Evolutionary conservation across 2,113 vertebrate species (phyloP).

Genomic region (Xyliphius kryptos): DNA sequence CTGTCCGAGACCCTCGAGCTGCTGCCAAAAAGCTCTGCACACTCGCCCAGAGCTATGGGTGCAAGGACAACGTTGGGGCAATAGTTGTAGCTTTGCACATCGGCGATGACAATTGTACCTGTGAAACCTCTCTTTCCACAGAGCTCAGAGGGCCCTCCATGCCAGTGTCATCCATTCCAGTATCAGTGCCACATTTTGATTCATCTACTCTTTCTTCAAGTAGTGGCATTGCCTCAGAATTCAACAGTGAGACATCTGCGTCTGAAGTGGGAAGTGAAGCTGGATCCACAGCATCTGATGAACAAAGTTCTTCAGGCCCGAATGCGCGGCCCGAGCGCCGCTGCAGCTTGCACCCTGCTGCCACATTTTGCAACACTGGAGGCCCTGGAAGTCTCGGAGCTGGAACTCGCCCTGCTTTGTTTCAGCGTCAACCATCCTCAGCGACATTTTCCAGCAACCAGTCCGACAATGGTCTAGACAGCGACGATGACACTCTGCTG

Average conservation of each 20-base stretch:
- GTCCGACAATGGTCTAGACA: constrained; percentile 92
- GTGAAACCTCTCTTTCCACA: constrained; percentile 68
- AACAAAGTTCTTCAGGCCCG: constrained; percentile 68
- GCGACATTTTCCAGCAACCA: constrained; percentile 90
- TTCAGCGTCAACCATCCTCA: constrained; percentile 87
- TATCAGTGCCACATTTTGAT: constrained; percentile 57
- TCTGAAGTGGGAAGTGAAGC: constrained; percentile 95
- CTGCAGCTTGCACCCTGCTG: constrained; percentile 82
- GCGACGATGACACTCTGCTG: constrained; percentile 85
- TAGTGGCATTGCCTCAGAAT: constrained; percentile 85
- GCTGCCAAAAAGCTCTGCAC: constrained; percentile 92
- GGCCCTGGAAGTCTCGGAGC: constrained; percentile 41
- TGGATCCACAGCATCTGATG: constrained; percentile 90
- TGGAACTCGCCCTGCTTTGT: constrained; percentile 58
- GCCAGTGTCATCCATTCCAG: constrained; percentile 36
- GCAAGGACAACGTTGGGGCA: constrained; percentile 87
- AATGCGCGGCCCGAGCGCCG: constrained; percentile 75
- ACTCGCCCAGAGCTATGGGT: constrained; percentile 90
- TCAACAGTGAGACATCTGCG: constrained; percentile 86
- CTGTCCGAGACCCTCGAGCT: constrained; percentile 74
- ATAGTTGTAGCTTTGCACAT: constrained; percentile 81
- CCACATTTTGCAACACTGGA: constrained; percentile 57
- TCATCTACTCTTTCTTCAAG: constrained; percentile 77
- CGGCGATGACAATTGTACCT: constrained; percentile 82
- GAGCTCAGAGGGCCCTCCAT: constrained; percentile 52